phyloP scores from a whole-genome alignment of 2,113 vertebrate genomes.

The Coregonus clupeaformis region DNA sequence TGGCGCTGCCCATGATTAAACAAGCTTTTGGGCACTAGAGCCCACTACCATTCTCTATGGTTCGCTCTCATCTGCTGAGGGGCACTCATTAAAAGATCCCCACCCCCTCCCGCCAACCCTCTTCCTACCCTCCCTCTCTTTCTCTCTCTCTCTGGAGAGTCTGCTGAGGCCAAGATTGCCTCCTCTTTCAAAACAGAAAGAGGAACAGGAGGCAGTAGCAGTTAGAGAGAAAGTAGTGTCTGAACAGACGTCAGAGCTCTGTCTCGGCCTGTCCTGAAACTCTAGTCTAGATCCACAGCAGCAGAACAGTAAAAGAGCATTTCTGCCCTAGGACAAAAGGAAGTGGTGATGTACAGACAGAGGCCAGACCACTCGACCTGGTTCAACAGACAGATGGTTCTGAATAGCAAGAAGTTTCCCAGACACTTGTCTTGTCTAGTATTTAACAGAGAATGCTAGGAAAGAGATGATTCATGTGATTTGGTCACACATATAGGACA shows the following conservation, averaged over 20 bases:
- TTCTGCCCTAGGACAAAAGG: neutral
- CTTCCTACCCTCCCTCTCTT: neutral
- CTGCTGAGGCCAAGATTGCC: neutral
- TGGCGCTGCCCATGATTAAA: too few relatives aligned
- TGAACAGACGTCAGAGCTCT: neutral
- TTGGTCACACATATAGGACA: neutral
- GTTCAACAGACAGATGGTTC: neutral
- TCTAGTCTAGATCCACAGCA: neutral
- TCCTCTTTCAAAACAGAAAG: neutral
- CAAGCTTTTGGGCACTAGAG: too few relatives aligned
- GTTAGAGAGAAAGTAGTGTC: too few relatives aligned
- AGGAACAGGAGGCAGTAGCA: neutral
- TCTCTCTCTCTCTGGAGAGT: neutral
- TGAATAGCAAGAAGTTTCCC: neutral
- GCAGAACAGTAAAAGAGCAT: neutral
- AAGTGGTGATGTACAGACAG: neutral
- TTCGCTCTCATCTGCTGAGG: too few relatives aligned
- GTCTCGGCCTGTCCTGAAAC: neutral
- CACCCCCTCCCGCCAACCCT: neutral
- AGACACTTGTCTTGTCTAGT: neutral
- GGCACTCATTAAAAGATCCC: too few relatives aligned
- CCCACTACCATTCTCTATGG: too few relatives aligned
- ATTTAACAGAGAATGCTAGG: neutral
- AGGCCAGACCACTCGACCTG: neutral
- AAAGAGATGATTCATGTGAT: neutral